Conservation (phyloP, 2,888 invertebrate species). For the Lampropteryx suffumata region DNA sequence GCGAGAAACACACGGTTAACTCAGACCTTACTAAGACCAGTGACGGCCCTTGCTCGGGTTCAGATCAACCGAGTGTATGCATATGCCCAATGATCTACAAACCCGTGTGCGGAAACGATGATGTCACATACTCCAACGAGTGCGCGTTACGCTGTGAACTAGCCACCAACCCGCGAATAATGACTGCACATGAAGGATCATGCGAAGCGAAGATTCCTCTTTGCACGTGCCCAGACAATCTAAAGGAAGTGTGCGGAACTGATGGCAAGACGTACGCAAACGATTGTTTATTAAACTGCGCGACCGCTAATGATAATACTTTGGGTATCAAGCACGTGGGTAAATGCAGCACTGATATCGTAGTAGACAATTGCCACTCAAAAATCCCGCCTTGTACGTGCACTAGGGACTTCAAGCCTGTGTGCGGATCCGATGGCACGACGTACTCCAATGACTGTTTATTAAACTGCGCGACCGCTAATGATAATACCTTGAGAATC, state of each 20-base stretch:
- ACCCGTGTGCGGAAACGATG: conserved; percentile 27
- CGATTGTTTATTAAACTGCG: background rate
- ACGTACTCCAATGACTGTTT: conserved; percentile 2
- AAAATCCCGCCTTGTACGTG: conserved; percentile 22
- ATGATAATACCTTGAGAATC: background rate
- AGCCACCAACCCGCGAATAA: conserved; percentile 5
- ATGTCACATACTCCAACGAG: conserved; percentile 19
- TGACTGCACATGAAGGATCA: conserved; percentile 13
- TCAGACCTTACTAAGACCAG: conserved; percentile 22
- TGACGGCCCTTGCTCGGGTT: conserved; percentile 20
- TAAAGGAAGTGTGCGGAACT: conserved; percentile 2
- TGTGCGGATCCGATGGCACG: conserved; percentile 3
- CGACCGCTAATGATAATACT: background rate
- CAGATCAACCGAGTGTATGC: background rate
- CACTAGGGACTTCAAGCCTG: conserved; percentile 23
- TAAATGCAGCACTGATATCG: background rate
- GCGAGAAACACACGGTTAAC: conserved; percentile 46
- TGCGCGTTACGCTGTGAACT: conserved; percentile 15
- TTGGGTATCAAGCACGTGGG: background rate
- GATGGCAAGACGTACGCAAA: conserved; percentile 4
- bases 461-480: conserved; percentile 3
- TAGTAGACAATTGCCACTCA: background rate
- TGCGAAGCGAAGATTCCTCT: background rate
- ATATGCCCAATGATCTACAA: conserved; percentile 23
- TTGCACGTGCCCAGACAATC: conserved; percentile 4